phyloP scores from a whole-genome alignment of 2,888 invertebrate genomes.

The Escarpia spicata region DNA sequence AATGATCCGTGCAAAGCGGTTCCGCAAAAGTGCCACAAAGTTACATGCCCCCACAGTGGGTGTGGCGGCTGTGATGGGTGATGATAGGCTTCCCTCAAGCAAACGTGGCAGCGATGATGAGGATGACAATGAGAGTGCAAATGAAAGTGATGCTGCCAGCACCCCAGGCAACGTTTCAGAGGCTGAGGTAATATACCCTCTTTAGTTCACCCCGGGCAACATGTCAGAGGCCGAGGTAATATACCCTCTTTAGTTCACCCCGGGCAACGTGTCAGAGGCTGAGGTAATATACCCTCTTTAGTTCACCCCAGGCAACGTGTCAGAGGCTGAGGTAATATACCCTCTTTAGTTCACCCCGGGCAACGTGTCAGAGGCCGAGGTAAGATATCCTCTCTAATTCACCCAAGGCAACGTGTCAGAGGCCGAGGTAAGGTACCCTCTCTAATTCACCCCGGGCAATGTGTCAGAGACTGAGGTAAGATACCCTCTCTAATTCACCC shows the following conservation, averaged over 20 bases:
- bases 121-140: conserved; percentile 59
- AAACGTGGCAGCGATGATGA: conserved; percentile 56
- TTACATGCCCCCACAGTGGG: conserved; percentile 44
- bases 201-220: not conserved
- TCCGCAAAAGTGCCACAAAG: conserved; percentile 31
- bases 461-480: too few species aligned
- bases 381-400: too few species aligned
- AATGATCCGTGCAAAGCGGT: conserved; percentile 39
- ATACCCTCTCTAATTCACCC: too few species aligned
- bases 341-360: too few species aligned
- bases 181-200: conserved; percentile 36
- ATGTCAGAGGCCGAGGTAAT: too few species aligned
- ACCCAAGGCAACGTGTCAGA: too few species aligned
- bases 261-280: not conserved
- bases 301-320: too few species aligned
- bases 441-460: too few species aligned
- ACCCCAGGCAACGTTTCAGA: conserved; percentile 62
- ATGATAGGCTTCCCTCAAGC: conserved; percentile 28
- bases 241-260: not conserved
- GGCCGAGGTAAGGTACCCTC: too few species aligned
- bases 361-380: too few species aligned
- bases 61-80: not conserved
- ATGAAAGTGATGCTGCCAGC: conserved; percentile 79
- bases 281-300: too few species aligned
- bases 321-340: too few species aligned